Evolutionary conservation across 2,797 vertebrate genomes (phyloP), one percentile per base, ranked within the genome.

Genomic region (Eutrigla gurnardus): DNA sequence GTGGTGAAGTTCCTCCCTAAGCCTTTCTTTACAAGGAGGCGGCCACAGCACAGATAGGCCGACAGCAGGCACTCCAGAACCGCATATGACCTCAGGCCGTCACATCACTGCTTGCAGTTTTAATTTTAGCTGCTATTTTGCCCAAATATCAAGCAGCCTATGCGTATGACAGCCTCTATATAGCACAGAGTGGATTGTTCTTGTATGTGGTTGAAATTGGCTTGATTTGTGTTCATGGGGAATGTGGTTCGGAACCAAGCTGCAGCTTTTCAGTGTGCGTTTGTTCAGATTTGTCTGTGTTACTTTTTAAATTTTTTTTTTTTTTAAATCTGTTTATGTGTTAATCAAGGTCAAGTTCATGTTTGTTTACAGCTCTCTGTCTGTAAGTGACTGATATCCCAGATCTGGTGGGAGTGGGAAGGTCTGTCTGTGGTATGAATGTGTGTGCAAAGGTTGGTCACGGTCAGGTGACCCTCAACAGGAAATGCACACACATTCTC

Each of bases 331-430:
- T 50, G 47, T 12, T 7, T 15, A n/a, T 55, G 62, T 63, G 60
- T 66, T 36, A 43, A 43, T 68, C 46, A 80, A 75, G 70, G 69
- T 83, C 64, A 79, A 57, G 46, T 25, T 43, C 18, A 35, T 78
- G 65, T 81, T 82, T 83, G 70, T 70, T 84, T 43, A 57, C 52
- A 52, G 64, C 53, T 61, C 66, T 73, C 50, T 33, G 25, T 76
- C 80, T 88, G 75, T 75, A 72, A 69, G 62, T 49, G 59, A 68
- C 73, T 69, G 81, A 91, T 89, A 82, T 53, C 42, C 39, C 37
- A 71, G 66, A 78, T 82, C 70, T 83, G 59, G 12, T 60, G 64
- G 61, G 70, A 78, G 2, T 12, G 10, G 4, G 37, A 3, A 59
- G 25, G 52, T 77, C 77, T 75, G 70, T 33, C 60, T 82, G 55